Percentiles rank a stretch among this genome's conserved stretches.
Conservation (phyloP, 2,888 invertebrate species). For the Portevinia maculata region DNA sequence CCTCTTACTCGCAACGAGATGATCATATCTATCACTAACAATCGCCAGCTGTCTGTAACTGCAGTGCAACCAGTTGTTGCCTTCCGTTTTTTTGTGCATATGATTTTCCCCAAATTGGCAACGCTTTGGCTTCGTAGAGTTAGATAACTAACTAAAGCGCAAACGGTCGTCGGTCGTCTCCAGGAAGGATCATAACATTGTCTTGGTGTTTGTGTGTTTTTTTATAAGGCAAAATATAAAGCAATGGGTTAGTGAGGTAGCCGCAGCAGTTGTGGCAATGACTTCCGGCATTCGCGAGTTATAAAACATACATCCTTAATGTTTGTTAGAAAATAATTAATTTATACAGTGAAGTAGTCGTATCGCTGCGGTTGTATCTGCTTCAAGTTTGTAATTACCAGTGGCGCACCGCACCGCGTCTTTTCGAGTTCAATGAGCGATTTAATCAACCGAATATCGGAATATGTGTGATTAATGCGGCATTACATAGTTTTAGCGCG, state of each 20-base stretch:
- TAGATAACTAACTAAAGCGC: constrained; percentile 52
- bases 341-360: constrained; percentile 49
- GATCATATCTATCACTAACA: constrained; percentile 61
- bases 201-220: constrained; percentile 5
- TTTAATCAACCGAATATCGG: constrained; percentile 59
- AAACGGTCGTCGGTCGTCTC: constrained; percentile 35
- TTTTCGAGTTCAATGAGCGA: constrained; percentile 61
- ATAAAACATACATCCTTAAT: constrained; percentile 47
- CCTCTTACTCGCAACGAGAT: constrained; percentile 12
- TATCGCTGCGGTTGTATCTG: constrained; percentile 1
- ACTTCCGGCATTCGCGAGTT: constrained; percentile 64
- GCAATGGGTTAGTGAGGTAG: constrained; percentile 65
- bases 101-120: constrained; percentile 54
- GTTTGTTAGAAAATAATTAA: constrained; percentile 45
- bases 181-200: constrained; percentile 60
- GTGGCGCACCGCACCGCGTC: not conserved
- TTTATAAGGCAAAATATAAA: constrained; percentile 52
- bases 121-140: constrained; percentile 31
- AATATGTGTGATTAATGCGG: constrained; percentile 50
- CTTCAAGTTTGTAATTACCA: not conserved
- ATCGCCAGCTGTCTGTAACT: constrained; percentile 47
- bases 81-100: constrained; percentile 49
- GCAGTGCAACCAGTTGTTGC: constrained; percentile 27
- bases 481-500: constrained; percentile 23
- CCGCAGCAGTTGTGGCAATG: constrained; percentile 9